These are phyloP conservation scores for Drosophila ercepeae DNA, from an alignment of 1,140 invertebrate genomes.

Conservation along the genomic window DNA sequence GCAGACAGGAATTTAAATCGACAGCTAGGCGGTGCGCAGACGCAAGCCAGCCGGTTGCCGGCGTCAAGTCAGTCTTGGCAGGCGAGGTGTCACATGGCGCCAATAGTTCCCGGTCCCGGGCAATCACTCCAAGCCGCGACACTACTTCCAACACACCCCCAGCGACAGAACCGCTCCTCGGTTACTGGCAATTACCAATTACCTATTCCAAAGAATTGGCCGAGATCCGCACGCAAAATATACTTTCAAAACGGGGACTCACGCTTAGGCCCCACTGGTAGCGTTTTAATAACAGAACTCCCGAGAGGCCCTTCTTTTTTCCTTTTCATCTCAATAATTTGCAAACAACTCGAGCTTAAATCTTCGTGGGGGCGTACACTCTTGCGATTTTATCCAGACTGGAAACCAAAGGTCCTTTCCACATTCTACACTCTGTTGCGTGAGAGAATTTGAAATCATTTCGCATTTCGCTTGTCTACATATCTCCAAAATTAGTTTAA, in stretches of 20 bases:
- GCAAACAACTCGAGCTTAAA: neutral
- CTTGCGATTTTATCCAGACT: neutral
- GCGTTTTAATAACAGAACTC: neutral
- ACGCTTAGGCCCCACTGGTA: neutral
- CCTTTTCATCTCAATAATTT: neutral
- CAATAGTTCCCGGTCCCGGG: constrained; percentile 13
- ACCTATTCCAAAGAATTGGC: neutral
- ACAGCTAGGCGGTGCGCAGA: constrained; percentile 15
- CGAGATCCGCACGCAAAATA: neutral
- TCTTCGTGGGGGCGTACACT: constrained; percentile 14
- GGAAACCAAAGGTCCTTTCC: neutral
- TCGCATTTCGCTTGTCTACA: constrained; percentile 6
- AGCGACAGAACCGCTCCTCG: neutral
- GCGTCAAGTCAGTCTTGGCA: constrained; percentile 9
- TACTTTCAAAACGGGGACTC: no score
- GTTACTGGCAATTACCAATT: neutral
- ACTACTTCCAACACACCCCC: neutral
- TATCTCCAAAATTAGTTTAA: constrained; percentile 29
- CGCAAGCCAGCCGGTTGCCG: constrained; percentile 12
- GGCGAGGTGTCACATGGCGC: constrained; percentile 40
- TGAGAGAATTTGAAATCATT: constrained; percentile 33
- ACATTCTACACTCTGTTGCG: constrained; percentile 12
- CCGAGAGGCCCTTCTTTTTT: neutral
- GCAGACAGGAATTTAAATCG: constrained; percentile 48
- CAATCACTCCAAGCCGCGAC: neutral